Base-by-base conservation (phyloP, 1,140 invertebrate genomes). In the Drosophila nikananu region DNA sequence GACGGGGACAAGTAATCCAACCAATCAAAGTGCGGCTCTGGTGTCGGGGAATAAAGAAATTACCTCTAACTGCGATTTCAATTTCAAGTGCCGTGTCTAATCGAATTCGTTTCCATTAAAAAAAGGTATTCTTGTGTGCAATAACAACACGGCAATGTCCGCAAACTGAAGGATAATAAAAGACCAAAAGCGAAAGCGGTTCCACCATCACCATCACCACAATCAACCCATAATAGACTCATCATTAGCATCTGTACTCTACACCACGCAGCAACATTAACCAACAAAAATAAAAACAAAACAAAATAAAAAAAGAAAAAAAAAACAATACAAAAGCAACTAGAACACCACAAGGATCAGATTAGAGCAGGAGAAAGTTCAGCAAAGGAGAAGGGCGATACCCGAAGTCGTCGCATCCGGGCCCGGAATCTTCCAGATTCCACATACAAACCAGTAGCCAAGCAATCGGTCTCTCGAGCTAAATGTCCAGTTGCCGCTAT, bases 401-500 rank as follows among this genome's bases (percentile, higher is more conserved):
- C 39, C n/a, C 13, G 30, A 67, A 27, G 21, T 35, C 30, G 21
- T 25, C 46, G 46, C 60, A 23, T 37, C 37, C 63, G 48, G 37
- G 64, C 19, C 62, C 62, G 48, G 64, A 66, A 35, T 63, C 59
- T 41, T 60, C 13, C 15, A 60, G 57, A 39, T 57, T 39, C 61
- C 35, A 19, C 51, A 39, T 37, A 64, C 32, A 42, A 39, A 57
- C 48, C 70, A 71, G 35, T 35, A 60, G 63, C 58, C 41, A 63
- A 63, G 71, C 30, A 48, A 72, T 77, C 64, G 80, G 77, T 78
- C 74, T 65, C 54, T 55, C 77, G 57, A 78, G 77, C 64, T 87
- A 89, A 89, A 87, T 87, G 83, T 87, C 72, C 77, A 80, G 72
- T 78, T 89, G 84, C 84, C 81, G 86, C 80, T 75, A 72, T 81